Evolutionary conservation across 1,140 invertebrate species (phyloP).

Genomic region (Vollenhovia emeryi): DNA sequence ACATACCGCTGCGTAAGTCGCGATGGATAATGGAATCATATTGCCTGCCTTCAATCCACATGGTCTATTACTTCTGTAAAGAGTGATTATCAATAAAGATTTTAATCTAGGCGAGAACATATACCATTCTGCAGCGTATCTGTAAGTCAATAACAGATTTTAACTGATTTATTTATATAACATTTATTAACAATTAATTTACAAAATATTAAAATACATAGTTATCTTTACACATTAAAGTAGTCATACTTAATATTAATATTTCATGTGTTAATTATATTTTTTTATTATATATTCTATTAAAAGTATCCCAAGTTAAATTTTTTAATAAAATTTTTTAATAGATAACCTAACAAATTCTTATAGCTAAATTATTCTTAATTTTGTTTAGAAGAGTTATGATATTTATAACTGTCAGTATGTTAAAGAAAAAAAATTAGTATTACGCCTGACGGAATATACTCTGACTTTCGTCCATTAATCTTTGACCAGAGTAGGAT

Average conservation of each 20-base stretch:
- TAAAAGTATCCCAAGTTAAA: not conserved
- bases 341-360: not conserved
- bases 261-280: not conserved
- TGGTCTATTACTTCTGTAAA: conserved; percentile 18
- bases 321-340: not conserved
- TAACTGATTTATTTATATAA: not conserved
- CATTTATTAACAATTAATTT: not conserved
- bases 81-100: conserved; percentile 13
- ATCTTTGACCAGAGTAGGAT: conserved; percentile 9
- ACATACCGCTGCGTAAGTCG: conserved; percentile 12
- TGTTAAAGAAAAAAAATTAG: not conserved
- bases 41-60: conserved; percentile 28
- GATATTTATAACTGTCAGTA: not conserved
- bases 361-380: not conserved
- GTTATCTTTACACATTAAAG: too few species aligned
- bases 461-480: conserved; percentile 35
- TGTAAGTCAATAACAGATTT: not conserved
- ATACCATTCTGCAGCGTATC: conserved; percentile 27
- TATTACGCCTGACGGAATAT: conserved; percentile 35
- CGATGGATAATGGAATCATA: conserved; percentile 16
- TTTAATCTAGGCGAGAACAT: conserved; percentile 29
- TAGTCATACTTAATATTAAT: too few species aligned
- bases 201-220: too few species aligned
- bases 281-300: not conserved
- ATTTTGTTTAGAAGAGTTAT: not conserved